A percentile compares a stretch with the other conserved stretches of the same genome.
phyloP scores from a whole-genome alignment of 2,113 vertebrate species.

The Apodemus sylvaticus region DNA sequence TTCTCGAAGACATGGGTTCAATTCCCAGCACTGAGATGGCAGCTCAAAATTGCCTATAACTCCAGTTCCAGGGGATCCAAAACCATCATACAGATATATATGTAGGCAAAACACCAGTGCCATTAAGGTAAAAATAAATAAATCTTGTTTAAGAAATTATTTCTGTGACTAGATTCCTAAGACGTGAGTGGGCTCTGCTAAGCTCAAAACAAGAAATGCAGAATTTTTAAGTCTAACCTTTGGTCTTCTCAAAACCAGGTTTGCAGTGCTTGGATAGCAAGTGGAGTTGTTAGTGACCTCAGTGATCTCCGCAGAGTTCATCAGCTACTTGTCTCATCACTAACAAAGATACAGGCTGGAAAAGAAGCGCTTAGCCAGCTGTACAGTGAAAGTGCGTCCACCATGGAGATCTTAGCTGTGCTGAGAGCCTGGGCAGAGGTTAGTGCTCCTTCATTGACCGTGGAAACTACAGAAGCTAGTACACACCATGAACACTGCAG shows the following conservation, averaged over 20 bases:
- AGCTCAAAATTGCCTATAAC: neutral
- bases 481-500: neutral
- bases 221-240: slow-evolving; percentile 56
- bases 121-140: neutral
- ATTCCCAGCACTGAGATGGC: neutral
- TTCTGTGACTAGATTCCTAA: slow-evolving; percentile 44
- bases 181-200: neutral
- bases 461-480: slow-evolving; percentile 25
- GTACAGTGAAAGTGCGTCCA: slow-evolving; percentile 93
- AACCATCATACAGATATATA: neutral
- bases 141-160: neutral
- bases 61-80: neutral
- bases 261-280: slow-evolving; percentile 96
- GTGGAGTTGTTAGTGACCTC: slow-evolving; percentile 93
- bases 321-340: slow-evolving; percentile 93
- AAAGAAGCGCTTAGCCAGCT: slow-evolving; percentile 88
- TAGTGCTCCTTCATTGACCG: slow-evolving; percentile 48
- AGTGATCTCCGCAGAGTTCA: slow-evolving; percentile 94
- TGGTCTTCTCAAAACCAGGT: slow-evolving; percentile 87
- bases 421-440: slow-evolving; percentile 98
- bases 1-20: neutral
- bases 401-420: slow-evolving; percentile 95
- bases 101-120: neutral
- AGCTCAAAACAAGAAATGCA: neutral
- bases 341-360: slow-evolving; percentile 92